Conservation (phyloP, 2,888 invertebrate species). For the Dione vanillae region DNA sequence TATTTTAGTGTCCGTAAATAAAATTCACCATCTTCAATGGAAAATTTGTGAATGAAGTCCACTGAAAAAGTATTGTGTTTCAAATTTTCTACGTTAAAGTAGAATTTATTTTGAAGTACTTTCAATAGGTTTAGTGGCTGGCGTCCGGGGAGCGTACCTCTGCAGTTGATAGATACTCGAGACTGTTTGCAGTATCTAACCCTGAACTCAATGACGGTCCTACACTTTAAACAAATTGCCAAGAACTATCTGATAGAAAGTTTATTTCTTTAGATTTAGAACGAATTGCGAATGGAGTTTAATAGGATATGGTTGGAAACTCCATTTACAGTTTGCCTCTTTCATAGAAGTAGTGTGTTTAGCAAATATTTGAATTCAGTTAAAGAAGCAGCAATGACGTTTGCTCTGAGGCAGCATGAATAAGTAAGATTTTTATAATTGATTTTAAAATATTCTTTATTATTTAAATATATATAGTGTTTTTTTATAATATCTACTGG, state of each 20-base stretch:
- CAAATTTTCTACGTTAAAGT: constrained; percentile 37
- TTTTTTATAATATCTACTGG: background rate
- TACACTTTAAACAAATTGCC: constrained; percentile 47
- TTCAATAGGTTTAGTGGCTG: constrained; percentile 47
- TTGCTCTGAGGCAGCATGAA: background rate
- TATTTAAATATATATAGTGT: too few relatives aligned
- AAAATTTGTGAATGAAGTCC: constrained; percentile 32
- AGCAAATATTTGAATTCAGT: background rate
- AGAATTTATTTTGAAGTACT: constrained; percentile 42
- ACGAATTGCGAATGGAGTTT: constrained; percentile 38
- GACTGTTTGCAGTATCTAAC: constrained; percentile 48
- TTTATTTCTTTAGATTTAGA: constrained; percentile 40
- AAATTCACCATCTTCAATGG: constrained; percentile 26
- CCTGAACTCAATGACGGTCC: constrained; percentile 42
- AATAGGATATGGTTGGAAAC: constrained; percentile 40
- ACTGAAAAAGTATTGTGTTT: constrained; percentile 40
- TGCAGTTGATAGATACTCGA: constrained; percentile 49
- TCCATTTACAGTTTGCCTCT: constrained; percentile 30
- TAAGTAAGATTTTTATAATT: background rate
- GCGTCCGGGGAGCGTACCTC: constrained; percentile 41
- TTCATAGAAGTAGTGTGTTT: background rate
- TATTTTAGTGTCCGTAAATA: background rate
- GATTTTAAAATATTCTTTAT: too few relatives aligned
- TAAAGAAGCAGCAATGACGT: background rate
- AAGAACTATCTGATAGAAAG: constrained; percentile 43